Percentiles rank a stretch among this genome's conserved stretches.
Conservation (phyloP, 2,888 invertebrate species). For the Candidula unifasciata region DNA sequence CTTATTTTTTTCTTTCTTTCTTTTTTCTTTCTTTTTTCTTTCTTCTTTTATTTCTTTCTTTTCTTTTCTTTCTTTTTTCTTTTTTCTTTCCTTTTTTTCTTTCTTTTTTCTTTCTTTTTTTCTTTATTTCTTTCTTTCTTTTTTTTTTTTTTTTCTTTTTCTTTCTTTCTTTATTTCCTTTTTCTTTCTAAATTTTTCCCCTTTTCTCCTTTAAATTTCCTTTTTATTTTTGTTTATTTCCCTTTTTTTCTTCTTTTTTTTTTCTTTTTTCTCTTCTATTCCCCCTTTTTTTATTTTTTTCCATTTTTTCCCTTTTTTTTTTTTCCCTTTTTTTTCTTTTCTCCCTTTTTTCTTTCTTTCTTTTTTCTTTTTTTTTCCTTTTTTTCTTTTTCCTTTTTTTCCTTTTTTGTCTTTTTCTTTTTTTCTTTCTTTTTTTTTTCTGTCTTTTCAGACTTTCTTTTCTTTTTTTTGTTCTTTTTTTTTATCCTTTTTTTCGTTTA, state of each 20-base stretch:
- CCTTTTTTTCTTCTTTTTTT: not conserved
- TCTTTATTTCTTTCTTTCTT: not conserved
- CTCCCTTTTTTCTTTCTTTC: not conserved
- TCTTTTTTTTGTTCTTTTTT: too few relatives aligned
- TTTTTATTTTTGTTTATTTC: not conserved
- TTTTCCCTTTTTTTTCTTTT: not conserved
- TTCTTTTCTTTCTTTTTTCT: not conserved
- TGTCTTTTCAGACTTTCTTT: not conserved
- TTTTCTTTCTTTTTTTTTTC: not conserved
- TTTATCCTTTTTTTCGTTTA: too few relatives aligned
- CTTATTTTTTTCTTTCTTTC: not conserved
- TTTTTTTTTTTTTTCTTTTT: not conserved
- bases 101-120: not conserved
- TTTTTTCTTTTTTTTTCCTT: not conserved
- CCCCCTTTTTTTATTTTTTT: not conserved
- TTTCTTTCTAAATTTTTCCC: not conserved
- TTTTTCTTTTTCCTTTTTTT: not conserved
- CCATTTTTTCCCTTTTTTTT: not conserved
- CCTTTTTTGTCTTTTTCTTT: not conserved
- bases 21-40: not conserved
- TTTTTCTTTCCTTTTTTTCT: not conserved
- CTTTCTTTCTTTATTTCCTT: not conserved
- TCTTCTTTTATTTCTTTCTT: not conserved
- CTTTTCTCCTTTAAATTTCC: not conserved
- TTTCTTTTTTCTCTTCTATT: not conserved